Evolutionary conservation across 2,113 vertebrate genomes (phyloP).

Genomic region (Tragelaphus imberbis): DNA sequence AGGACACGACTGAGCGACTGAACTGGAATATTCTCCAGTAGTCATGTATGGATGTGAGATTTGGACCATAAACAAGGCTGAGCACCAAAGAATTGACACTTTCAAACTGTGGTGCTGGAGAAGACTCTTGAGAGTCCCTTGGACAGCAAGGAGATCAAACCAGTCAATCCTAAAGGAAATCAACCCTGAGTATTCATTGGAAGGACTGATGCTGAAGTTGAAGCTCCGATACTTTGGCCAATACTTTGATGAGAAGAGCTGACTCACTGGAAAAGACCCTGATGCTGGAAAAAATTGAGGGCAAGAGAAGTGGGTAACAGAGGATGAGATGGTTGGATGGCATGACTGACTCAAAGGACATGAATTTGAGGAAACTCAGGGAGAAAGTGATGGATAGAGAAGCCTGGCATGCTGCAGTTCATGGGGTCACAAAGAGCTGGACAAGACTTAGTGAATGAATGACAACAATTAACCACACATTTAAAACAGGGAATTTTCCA

Average conservation of each 20-base stretch:
- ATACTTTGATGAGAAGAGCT: not conserved
- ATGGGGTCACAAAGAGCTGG: not conserved
- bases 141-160: not conserved
- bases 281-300: not conserved
- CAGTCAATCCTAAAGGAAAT: not conserved
- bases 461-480: not conserved
- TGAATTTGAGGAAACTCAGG: not conserved
- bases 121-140: not conserved
- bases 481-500: constrained; percentile 17
- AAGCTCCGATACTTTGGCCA: not conserved
- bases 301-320: not conserved
- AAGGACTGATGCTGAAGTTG: not conserved
- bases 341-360: not conserved
- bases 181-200: not conserved
- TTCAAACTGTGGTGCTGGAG: not conserved
- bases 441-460: not conserved
- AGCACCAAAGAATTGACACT: not conserved
- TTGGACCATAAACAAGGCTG: not conserved
- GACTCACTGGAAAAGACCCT: not conserved
- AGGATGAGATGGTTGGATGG: not conserved
- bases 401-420: not conserved
- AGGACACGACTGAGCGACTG: too few relatives aligned
- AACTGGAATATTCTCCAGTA: not conserved
- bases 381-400: not conserved
- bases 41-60: not conserved